Evolutionary conservation across 1,140 invertebrate species (phyloP), one percentile per base, ranked within the genome.

Genomic region (Monochamus saltuarius): DNA sequence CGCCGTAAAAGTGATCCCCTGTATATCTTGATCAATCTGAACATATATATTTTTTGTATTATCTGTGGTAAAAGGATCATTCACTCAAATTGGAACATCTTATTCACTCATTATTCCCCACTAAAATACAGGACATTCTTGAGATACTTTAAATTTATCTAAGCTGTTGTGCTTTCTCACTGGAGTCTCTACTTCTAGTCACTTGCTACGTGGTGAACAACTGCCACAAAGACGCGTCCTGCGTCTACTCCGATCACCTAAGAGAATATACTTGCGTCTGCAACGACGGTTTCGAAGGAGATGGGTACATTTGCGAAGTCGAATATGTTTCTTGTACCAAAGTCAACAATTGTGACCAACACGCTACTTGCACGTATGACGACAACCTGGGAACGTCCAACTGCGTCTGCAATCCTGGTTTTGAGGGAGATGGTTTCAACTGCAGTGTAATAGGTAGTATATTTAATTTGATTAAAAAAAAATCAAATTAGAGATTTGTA

Each of bases 321-420:
- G 75, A 82, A 77, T 85, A 88, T 55, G 76, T 85, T 51, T 89
- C 88, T 58, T 88, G 87, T 66, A 49, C 46, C 6, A 75, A 84
- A 57, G 73, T 85, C 72, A 81, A 90, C 69, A 83, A 87, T 67
- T 92, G 94, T 79, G 83, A 91, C 70, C 69, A 78, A 0, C 84
- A 94, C 72, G 91, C 92, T 13, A 81, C 79, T 19, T 95, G 93
- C 75, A 74, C 82, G 7, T 86, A 84, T 54, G 83, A 87, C 54
- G 85, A 87, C 7, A 71, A 80, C 8, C 64, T 82, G 10, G 81
- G 82, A n/a, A 83, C 82, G 47, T 84, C 84, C 50, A 83, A 83
- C 45, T 97, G 94, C 75, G 81, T 88, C 13, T 96, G 94, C 74
- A 85, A 88, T 59, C 71, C 81, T 11, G 92, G 92, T 54, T 96